Evolutionary conservation across 2,888 invertebrate species (phyloP).

Genomic region (Ptychoptera albimana): DNA sequence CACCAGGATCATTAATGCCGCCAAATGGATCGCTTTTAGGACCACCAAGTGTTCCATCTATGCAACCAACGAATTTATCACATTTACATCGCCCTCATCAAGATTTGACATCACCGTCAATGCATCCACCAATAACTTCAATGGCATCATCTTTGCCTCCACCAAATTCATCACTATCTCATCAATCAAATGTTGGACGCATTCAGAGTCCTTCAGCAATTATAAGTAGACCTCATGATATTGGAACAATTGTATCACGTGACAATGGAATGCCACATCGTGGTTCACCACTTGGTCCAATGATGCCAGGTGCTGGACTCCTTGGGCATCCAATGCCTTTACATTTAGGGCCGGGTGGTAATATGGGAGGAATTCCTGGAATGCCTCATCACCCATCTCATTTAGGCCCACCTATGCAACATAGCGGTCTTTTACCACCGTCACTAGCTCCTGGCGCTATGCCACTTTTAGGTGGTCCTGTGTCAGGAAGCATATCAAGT

Average conservation of each 20-base stretch:
- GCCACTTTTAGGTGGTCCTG: constrained; percentile 21
- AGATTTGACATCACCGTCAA: constrained; percentile 19
- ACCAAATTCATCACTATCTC: constrained; percentile 12
- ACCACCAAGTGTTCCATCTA: constrained; percentile 8
- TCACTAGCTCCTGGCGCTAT: constrained; percentile 19
- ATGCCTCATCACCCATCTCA: constrained; percentile 14
- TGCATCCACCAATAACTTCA: constrained; percentile 26
- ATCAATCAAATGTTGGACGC: constrained; percentile 10
- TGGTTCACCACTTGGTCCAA: constrained; percentile 26
- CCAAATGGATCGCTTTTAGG: constrained; percentile 19
- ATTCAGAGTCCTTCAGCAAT: constrained; percentile 4
- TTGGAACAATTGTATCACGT: constrained; percentile 5
- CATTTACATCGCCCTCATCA: constrained; percentile 27
- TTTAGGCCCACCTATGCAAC: constrained; percentile 18
- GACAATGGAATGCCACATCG: constrained; percentile 10
- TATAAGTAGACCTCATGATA: constrained; percentile 4
- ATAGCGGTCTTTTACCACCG: constrained; percentile 19
- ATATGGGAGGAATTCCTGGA: constrained; percentile 19
- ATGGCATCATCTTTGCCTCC: constrained; percentile 25
- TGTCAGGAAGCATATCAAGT: constrained; percentile 12
- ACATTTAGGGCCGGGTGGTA: constrained; percentile 23
- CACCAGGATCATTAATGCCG: constrained; percentile 28
- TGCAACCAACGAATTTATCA: constrained; percentile 19
- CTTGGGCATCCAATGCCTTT: constrained; percentile 28
- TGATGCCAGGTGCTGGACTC: constrained; percentile 19